These are phyloP conservation scores for Hormaphis cornu DNA, from an alignment of 1,140 invertebrate genomes.

Conservation along the genomic window DNA sequence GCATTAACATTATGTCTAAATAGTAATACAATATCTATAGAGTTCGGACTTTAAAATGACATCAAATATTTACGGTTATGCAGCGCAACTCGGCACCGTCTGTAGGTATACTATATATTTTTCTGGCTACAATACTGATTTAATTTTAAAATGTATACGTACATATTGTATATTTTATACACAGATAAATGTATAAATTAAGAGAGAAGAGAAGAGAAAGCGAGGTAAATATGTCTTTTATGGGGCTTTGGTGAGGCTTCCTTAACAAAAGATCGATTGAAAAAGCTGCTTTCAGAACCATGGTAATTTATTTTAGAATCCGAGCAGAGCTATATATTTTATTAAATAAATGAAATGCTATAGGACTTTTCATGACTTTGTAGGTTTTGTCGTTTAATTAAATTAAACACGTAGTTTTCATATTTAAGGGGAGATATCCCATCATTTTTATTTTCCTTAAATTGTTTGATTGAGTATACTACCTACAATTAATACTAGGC, in stretches of 20 bases:
- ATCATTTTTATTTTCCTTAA: too few relatives aligned
- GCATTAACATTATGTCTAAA: neutral
- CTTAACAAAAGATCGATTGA: neutral
- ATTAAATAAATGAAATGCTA: too few relatives aligned
- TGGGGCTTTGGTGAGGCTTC: neutral
- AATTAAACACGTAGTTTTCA: too few relatives aligned
- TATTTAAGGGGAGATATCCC: too few relatives aligned
- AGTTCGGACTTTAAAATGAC: neutral
- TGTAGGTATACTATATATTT: neutral
- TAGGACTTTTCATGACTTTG: too few relatives aligned
- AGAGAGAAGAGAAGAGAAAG: too few relatives aligned
- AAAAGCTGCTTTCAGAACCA: constrained; percentile 11
- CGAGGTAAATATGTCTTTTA: neutral
- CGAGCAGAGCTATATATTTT: too few relatives aligned
- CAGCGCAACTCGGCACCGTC: neutral
- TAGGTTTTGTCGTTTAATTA: too few relatives aligned
- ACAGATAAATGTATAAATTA: too few relatives aligned
- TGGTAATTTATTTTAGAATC: neutral
- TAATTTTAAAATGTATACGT: constrained; percentile 10
- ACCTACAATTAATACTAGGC: too few relatives aligned
- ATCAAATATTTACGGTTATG: neutral
- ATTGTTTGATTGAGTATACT: too few relatives aligned
- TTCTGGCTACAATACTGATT: neutral
- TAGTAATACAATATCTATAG: too few relatives aligned
- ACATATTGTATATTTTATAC: neutral